Evolutionary conservation across 2,888 invertebrate genomes (phyloP), one percentile per base, ranked within the genome.

Genomic region (Rosalia funebris): DNA sequence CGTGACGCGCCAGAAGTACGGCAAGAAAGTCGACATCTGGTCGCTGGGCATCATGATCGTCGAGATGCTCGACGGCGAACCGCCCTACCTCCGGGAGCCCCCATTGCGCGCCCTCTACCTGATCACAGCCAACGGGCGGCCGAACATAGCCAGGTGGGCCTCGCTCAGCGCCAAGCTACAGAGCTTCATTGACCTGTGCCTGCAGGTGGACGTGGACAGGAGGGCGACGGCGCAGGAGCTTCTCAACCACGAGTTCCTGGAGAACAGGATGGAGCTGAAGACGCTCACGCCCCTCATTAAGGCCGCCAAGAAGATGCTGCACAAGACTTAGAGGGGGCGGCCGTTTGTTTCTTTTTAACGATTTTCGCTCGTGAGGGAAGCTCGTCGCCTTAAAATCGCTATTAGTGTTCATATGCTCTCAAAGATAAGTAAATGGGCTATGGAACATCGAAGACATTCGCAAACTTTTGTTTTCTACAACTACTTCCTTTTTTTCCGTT

Each of bases 31-130:
- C 0, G 96, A 96, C 77, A 92, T 95, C 34, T 95, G 96, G 96
- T 95, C 95, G 0, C 84, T 98, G 57, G 96, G 96, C n/a, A 98
- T 98, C 63, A 97, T 98, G 97, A 95, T 95, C 0, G 95, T 98
- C 57, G 96, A 96, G 82, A 95, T 95, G 94, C 91, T 98, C 50
- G 96, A 97, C 79, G 98, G 98, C 0, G 95, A 96, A 77, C 98
- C 98, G 0, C 98, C 98, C 0, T 98, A 98, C 79, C 87, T 98
- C 81, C 92, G 95, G 75, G 98, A 98, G 81, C 92, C 96, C 0
- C 97, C 97, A 0, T 80, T 97, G 16, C 84, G 93, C 70, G 96
- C 98, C 10, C 85, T 98, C 45, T 98, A 96, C 84, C 84, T 97
- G 70, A 98, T 98, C 63, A 97, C 98, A 0, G 94, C 96, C 0